Evolutionary conservation across 2,113 vertebrate species (phyloP).

Genomic region (Acrocephalus kingi): DNA sequence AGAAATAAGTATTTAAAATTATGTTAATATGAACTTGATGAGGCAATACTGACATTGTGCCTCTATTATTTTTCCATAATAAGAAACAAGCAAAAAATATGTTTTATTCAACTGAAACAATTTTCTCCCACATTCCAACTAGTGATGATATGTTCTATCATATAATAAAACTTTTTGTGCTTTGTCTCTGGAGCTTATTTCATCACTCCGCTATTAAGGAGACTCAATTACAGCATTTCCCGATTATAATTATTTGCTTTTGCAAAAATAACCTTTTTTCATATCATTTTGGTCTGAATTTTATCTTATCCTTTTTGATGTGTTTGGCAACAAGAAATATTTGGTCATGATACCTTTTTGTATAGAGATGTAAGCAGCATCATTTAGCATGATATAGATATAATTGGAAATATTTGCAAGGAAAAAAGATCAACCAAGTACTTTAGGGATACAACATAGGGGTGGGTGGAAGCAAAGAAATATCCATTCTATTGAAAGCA

Average conservation of each 20-base stretch:
- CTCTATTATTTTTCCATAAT: neutral
- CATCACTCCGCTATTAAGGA: neutral
- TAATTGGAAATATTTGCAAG: neutral
- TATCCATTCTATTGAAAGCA: neutral
- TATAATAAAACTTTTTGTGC: neutral
- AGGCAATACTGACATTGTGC: neutral
- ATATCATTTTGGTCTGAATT: neutral
- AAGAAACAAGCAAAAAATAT: neutral
- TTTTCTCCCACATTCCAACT: neutral
- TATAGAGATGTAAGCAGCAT: neutral
- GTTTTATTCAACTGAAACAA: neutral
- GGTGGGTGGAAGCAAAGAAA: neutral
- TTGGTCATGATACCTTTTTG: neutral
- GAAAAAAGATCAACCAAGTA: neutral
- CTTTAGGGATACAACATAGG: rapidly evolving
- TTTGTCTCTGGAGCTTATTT: neutral
- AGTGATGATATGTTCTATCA: neutral
- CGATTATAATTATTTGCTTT: neutral
- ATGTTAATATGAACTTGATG: neutral
- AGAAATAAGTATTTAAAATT: neutral
- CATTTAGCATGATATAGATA: neutral
- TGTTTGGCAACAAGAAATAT: neutral
- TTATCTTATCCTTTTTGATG: neutral
- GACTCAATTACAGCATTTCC: neutral
- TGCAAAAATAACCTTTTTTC: neutral